A percentile compares a stretch with the other conserved stretches of the same genome.
Conservation (phyloP, 2,113 vertebrate species). For the Colistium nudipinnis region DNA sequence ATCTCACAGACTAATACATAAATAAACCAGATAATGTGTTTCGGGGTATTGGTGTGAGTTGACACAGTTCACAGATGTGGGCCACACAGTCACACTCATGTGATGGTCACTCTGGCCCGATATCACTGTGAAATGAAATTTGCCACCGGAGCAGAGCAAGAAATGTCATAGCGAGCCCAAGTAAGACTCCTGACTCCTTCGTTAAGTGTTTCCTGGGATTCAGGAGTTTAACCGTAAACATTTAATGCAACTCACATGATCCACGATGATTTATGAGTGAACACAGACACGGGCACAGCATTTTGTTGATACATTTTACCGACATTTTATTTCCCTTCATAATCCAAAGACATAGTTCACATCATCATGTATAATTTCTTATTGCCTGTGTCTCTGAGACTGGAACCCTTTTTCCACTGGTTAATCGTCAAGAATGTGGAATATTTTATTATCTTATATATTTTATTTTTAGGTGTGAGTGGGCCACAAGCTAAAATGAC, state of each 20-base stretch:
- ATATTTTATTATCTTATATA: too few relatives aligned
- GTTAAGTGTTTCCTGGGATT: conserved; percentile 3
- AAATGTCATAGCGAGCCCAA: background rate
- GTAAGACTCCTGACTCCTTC: conserved; percentile 19
- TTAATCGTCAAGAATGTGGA: too few relatives aligned
- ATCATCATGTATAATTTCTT: background rate
- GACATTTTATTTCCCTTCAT: background rate
- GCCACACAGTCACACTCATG: background rate
- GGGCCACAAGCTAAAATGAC: too few relatives aligned
- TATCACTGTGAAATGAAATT: conserved; percentile 42
- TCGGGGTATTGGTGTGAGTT: too few relatives aligned
- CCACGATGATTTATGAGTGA: background rate
- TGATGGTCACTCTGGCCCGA: background rate
- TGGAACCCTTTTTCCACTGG: too few relatives aligned
- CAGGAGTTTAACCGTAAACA: background rate
- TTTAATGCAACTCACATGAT: background rate
- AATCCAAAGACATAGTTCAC: too few relatives aligned
- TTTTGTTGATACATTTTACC: background rate
- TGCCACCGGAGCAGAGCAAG: conserved; percentile 10
- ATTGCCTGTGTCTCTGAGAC: too few relatives aligned
- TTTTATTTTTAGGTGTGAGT: too few relatives aligned
- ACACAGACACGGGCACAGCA: background rate
- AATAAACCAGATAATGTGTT: too few relatives aligned
- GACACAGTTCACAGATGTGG: background rate
- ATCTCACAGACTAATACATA: too few relatives aligned